Conservation (phyloP, 2,113 vertebrate genomes). For the Calidris pygmaea region DNA sequence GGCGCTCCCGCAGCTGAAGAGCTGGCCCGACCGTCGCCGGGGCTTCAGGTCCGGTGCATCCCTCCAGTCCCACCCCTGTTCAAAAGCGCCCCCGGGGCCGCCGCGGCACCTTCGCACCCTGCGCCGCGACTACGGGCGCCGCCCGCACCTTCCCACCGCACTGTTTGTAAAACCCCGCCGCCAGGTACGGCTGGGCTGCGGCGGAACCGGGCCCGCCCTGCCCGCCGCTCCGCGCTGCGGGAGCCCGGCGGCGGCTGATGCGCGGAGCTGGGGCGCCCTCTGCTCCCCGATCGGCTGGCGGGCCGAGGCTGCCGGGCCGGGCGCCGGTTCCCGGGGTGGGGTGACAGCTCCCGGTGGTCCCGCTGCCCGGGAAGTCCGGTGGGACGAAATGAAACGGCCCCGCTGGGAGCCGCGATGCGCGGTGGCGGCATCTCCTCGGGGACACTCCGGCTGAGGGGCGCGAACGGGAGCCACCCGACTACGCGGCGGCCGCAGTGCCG, state of each 20-base stretch:
- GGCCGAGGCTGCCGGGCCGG: neutral
- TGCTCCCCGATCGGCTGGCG: neutral
- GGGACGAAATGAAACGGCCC: no score
- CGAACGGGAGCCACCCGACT: no score
- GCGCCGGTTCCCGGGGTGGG: no score
- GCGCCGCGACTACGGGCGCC: neutral
- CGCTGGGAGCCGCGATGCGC: neutral
- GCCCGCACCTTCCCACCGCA: neutral
- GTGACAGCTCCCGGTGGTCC: no score
- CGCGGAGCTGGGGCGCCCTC: conserved; percentile 65
- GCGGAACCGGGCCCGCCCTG: neutral
- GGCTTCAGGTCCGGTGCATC: neutral
- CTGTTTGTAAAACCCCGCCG: neutral
- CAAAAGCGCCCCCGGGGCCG: neutral
- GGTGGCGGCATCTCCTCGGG: neutral
- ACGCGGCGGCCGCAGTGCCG: no score
- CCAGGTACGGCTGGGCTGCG: neutral
- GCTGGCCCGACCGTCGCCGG: neutral
- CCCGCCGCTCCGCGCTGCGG: neutral
- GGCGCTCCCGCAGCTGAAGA: neutral
- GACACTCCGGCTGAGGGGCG: no score
- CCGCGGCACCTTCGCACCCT: neutral
- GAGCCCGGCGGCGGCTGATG: neutral
- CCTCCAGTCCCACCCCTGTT: neutral
- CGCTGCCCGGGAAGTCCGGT: no score